Evolutionary conservation across 2,888 invertebrate genomes (phyloP).

Genomic region (Rotaria sp.): DNA sequence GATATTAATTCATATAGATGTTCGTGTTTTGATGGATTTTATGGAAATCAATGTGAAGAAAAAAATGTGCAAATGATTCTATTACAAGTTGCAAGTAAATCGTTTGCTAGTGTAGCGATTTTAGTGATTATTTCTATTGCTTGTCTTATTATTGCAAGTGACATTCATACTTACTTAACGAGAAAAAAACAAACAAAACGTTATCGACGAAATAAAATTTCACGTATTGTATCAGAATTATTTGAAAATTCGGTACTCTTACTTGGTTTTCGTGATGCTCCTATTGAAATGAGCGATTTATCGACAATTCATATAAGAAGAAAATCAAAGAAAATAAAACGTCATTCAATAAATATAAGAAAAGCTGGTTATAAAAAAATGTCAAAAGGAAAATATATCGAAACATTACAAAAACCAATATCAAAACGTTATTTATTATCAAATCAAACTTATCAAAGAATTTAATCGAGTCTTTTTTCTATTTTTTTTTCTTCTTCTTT

Average conservation of each 20-base stretch:
- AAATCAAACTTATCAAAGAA: neutral
- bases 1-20: neutral
- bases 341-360: neutral
- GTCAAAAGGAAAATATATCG: neutral
- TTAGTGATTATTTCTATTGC: neutral
- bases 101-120: neutral
- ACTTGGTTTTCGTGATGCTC: neutral
- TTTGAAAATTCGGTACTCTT: neutral
- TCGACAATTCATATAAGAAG: neutral
- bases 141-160: neutral
- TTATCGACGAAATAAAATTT: neutral
- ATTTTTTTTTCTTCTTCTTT: neutral
- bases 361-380: neutral
- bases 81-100: neutral
- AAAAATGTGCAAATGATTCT: neutral
- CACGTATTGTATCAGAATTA: neutral
- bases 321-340: neutral
- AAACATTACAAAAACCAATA: neutral
- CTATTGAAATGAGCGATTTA: neutral
- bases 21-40: neutral
- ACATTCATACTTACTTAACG: slow-evolving; percentile 16
- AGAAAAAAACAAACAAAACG: neutral
- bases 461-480: neutral
- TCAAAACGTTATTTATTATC: neutral
- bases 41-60: neutral